Base-by-base conservation (phyloP, 2,888 invertebrate genomes). In the Diarsia dahlii region DNA sequence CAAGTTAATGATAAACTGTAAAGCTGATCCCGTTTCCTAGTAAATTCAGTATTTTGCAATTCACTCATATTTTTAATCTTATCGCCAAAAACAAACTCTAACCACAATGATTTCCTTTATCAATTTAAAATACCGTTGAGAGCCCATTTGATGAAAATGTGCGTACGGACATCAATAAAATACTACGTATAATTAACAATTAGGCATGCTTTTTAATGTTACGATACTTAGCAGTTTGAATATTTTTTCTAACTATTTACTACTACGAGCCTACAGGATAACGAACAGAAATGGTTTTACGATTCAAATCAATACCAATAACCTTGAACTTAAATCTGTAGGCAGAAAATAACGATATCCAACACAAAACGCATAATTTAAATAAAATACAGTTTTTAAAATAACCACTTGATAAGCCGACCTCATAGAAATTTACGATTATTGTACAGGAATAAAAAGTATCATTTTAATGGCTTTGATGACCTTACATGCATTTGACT, bases 401-500 rank as follows among this genome's bases (percentile, higher is more conserved):
- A 70, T 64, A 72, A 73, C 34, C 67, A 69, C 76, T 70, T 73
- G 69, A 76, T 81, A 64, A 72, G 75, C 23, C 66, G 80, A 72
- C 85, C 72, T 83, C 77, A 85, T 80, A 82, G 74, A 81, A 84
- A 80, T 84, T 80, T 84, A 85, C 58, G 83, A 85, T 78, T 81
- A 82, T 82, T 65, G 52, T 86, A 66, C 73, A 73, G 64, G 72
- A 84, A 89, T 88, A 87, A 90, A 91, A 90, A 89, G 85, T 87
- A 89, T 87, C 79, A 87, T 87, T 89, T 87, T 87, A 89, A 89
- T 88, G 84, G 85, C 86, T 87, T 82, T 77, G 89, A 88, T 91
- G 94, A 93, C 95, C 95, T 95, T 93, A 93, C 92, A 90, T 95
- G 94, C 95, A 95, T 91, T 89, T 90, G 88, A 92, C 88, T 87